Evolutionary conservation across 2,888 invertebrate species (phyloP).

Genomic region (Lasioglossum marginatum): DNA sequence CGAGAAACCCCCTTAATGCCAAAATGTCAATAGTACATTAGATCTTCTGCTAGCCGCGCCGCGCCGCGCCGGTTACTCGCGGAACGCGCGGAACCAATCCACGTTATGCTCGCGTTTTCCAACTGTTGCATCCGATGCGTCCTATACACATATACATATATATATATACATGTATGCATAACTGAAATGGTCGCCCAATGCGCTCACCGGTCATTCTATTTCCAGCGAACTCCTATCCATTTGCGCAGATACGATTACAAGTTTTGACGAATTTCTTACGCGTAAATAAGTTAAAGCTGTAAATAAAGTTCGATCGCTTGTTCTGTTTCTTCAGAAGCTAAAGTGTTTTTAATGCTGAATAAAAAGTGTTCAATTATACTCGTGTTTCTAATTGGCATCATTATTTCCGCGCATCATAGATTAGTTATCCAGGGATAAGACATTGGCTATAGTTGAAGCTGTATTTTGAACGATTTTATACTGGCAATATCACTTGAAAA

Average conservation of each 20-base stretch:
- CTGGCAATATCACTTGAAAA: background rate
- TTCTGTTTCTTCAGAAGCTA: no score
- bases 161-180: background rate
- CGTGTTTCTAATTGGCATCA: no score
- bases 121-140: constrained; percentile 48
- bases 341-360: no score
- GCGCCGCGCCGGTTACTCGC: background rate
- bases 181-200: constrained; percentile 2
- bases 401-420: no score
- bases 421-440: background rate
- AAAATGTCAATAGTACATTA: background rate
- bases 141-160: background rate
- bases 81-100: constrained; percentile 14
- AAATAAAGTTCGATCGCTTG: no score
- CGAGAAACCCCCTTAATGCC: background rate
- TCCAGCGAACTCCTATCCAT: constrained; percentile 21
- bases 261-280: constrained; percentile 21
- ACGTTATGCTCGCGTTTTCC: constrained; percentile 31
- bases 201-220: constrained; percentile 43
- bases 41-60: background rate
- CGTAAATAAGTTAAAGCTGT: no score
- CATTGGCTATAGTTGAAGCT: background rate
- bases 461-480: background rate
- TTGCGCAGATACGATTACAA: background rate
- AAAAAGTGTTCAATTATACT: no score